A percentile compares a stretch with the other conserved stretches of the same genome.
Conservation (phyloP, 2,113 vertebrate species). For the Malurus cyaneus region DNA sequence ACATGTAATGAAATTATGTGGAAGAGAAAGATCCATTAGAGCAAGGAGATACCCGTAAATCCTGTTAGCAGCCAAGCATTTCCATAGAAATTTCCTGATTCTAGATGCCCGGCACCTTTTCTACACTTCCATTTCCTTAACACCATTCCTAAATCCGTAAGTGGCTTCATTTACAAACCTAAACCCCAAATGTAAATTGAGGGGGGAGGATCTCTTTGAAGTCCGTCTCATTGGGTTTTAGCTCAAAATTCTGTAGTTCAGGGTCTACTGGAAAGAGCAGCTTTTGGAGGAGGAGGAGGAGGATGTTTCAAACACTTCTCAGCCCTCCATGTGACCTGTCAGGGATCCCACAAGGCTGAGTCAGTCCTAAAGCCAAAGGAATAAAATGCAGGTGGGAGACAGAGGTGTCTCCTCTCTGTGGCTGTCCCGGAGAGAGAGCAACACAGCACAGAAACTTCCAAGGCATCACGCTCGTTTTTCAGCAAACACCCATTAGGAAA, state of each 20-base stretch:
- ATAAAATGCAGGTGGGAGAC: neutral
- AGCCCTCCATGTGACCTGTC: neutral
- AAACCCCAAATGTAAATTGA: neutral
- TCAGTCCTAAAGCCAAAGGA: neutral
- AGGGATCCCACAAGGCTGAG: neutral
- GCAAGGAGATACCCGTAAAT: neutral
- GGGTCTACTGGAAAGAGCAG: neutral
- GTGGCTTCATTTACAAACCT: neutral
- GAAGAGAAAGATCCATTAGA: constrained; percentile 17
- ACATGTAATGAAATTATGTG: constrained; percentile 28
- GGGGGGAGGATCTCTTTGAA: neutral
- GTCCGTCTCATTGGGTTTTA: neutral
- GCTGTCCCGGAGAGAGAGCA: neutral
- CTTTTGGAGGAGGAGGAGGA: neutral
- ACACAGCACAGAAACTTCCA: neutral
- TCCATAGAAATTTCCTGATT: neutral
- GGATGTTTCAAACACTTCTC: neutral
- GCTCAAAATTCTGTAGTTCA: neutral
- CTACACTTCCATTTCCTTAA: neutral
- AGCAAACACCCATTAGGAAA: neutral
- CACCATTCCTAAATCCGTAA: neutral
- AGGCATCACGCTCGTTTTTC: neutral
- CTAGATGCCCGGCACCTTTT: neutral
- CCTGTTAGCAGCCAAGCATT: neutral
- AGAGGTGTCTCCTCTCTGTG: neutral